Conservation (phyloP, 1,140 invertebrate genomes). For the Triops longicaudatus region DNA sequence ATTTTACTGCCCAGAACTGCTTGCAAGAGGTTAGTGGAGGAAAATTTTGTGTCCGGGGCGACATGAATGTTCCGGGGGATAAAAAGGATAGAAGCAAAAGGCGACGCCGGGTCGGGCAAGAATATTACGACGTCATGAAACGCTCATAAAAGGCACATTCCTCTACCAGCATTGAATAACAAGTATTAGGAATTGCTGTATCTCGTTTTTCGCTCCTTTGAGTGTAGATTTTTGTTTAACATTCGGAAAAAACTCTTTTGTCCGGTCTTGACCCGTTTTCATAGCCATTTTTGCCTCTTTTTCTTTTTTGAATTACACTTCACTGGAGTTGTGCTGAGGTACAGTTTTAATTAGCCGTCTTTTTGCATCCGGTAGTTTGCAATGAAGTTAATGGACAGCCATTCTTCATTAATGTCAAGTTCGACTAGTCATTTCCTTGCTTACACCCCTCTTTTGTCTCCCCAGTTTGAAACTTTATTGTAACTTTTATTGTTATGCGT, state of each 20-base stretch:
- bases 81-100: background rate
- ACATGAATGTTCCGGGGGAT: background rate
- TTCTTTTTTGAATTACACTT: background rate
- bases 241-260: background rate
- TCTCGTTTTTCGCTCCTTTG: background rate
- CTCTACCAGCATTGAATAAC: background rate
- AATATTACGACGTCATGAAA: constrained; percentile 11
- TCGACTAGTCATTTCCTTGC: no score
- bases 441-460: no score
- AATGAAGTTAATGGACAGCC: no score
- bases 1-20: background rate
- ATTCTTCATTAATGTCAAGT: no score
- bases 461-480: no score
- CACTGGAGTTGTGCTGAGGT: no score
- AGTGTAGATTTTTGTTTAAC: background rate
- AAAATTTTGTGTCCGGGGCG: background rate
- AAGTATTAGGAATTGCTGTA: background rate
- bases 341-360: no score
- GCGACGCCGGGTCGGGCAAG: background rate
- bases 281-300: background rate
- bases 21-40: background rate
- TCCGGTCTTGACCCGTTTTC: background rate
- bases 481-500: no score
- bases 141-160: background rate
- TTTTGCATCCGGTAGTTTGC: no score